Conservation (phyloP, 2,113 vertebrate species). For the Hoplias malabaricus region DNA sequence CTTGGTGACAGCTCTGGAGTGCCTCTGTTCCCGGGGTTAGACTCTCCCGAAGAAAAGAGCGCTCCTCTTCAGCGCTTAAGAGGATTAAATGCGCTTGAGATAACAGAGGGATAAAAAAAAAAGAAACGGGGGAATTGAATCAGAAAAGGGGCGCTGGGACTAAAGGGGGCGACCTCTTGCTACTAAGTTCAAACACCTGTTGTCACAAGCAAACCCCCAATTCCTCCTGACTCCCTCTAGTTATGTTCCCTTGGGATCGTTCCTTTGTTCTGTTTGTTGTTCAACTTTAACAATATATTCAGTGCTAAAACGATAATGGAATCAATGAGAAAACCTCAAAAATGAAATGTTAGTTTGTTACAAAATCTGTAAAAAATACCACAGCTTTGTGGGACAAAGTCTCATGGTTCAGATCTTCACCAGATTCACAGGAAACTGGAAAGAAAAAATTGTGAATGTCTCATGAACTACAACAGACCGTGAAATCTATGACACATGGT, state of each 20-base stretch:
- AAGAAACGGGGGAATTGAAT: slow-evolving; percentile 67
- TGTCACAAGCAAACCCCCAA: slow-evolving; percentile 55
- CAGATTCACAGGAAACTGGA: no score
- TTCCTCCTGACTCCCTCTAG: slow-evolving; percentile 41
- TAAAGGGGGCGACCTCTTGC: slow-evolving; percentile 66
- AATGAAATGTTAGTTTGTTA: no score
- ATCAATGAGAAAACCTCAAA: not conserved
- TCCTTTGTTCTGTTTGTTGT: slow-evolving; percentile 31
- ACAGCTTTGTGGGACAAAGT: no score
- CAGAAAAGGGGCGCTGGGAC: slow-evolving; percentile 70
- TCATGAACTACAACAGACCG: no score
- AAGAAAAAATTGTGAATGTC: no score
- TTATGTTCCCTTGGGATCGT: slow-evolving; percentile 21
- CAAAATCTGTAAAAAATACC: no score
- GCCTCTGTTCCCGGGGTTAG: slow-evolving; percentile 62
- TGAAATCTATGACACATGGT: not conserved
- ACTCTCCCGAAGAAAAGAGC: slow-evolving; percentile 67
- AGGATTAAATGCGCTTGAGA: slow-evolving; percentile 72
- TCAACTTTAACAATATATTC: not conserved
- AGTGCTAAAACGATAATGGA: no score
- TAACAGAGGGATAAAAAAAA: slow-evolving; percentile 70
- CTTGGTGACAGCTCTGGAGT: slow-evolving; percentile 56
- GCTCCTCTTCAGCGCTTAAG: slow-evolving; percentile 70
- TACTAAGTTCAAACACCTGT: slow-evolving; percentile 71
- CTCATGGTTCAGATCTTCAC: no score